A percentile compares a stretch with the other conserved stretches of the same genome.
Evolutionary conservation across 2,113 vertebrate species (phyloP).

Genomic region (Elgaria multicarinata): DNA sequence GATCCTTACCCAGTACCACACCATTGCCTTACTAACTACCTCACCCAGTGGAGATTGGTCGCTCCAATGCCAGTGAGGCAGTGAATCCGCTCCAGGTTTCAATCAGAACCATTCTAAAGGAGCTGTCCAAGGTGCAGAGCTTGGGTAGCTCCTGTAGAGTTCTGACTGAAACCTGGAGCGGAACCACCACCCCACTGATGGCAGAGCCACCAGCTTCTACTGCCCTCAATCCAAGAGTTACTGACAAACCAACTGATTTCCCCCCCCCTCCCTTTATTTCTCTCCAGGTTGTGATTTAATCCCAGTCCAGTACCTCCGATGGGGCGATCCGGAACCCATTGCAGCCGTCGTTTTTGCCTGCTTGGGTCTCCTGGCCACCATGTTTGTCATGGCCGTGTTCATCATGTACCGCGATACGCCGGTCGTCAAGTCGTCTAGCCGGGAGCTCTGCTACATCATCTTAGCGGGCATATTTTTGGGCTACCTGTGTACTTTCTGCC

Average conservation of each 20-base stretch:
- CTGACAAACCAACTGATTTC: neutral
- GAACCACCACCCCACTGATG: no score
- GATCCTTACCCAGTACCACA: neutral
- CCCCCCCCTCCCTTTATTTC: constrained; percentile 5
- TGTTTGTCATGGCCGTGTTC: constrained; percentile 94
- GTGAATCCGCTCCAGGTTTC: no score
- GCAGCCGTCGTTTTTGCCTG: constrained; percentile 97
- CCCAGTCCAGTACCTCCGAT: constrained; percentile 93
- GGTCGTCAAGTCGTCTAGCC: constrained; percentile 97
- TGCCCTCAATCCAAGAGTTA: no score
- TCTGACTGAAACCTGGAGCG: no score
- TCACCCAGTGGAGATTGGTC: no score
- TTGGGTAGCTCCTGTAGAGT: no score
- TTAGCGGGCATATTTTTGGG: constrained; percentile 95
- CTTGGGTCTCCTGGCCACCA: constrained; percentile 90
- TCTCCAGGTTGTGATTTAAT: constrained; percentile 90
- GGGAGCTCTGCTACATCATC: constrained; percentile 98
- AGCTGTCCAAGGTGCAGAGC: no score
- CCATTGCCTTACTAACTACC: no score
- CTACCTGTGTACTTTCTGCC: constrained; percentile 97
- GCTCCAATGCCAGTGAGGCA: no score
- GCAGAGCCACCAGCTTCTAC: no score
- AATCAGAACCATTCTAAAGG: no score
- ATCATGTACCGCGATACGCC: constrained; percentile 96
- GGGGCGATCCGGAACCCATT: constrained; percentile 97